Conservation (phyloP, 2,888 invertebrate genomes). For the Elmis aenea region DNA sequence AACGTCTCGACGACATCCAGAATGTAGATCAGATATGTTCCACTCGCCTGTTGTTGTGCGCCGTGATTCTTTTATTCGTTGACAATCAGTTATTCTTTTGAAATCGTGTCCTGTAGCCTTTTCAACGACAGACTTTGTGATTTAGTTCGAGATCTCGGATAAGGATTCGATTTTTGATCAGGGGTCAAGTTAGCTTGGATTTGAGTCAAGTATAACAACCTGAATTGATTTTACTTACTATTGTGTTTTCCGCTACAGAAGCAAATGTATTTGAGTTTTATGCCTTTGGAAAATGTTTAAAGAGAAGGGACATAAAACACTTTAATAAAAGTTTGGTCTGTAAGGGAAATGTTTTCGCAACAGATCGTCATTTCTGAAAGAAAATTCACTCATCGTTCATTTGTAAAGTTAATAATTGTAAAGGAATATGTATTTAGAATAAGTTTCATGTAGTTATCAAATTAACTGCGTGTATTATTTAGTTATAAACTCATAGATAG, state of each 20-base stretch:
- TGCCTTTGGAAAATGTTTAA: no score
- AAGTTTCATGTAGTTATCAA: no score
- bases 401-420: no score
- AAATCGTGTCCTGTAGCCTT: conserved; percentile 43
- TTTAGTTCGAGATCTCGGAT: conserved; percentile 39
- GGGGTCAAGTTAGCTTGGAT: conserved; percentile 36
- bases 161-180: conserved; percentile 38
- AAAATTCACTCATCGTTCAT: background rate
- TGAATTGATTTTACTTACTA: conserved; percentile 12
- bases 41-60: conserved; percentile 28
- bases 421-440: no score
- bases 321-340: no score
- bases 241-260: no score
- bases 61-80: conserved; percentile 36
- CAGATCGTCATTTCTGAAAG: background rate
- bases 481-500: no score
- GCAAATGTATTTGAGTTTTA: no score
- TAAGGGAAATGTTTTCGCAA: background rate
- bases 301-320: no score
- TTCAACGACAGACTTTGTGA: conserved; percentile 42
- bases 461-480: no score
- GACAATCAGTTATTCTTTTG: conserved; percentile 45
- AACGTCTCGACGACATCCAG: conserved; percentile 21
- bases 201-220: conserved; percentile 28
- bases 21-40: conserved; percentile 27